Conservation (phyloP, 2,888 invertebrate genomes). For the Tetranychus piercei region DNA sequence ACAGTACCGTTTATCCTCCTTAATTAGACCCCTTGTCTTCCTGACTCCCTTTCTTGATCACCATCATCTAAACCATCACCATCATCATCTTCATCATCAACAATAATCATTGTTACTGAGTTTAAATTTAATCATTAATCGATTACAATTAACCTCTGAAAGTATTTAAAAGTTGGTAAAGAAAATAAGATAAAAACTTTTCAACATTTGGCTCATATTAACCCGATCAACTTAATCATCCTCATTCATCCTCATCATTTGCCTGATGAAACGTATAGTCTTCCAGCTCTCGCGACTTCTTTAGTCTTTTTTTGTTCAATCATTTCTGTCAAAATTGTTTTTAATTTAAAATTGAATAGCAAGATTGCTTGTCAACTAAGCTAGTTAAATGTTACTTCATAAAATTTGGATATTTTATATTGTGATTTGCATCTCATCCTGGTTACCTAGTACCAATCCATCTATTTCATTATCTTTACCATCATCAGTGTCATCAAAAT, state of each 20-base stretch:
- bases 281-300: not conserved
- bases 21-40: not conserved
- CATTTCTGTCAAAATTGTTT: not conserved
- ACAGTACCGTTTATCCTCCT: not conserved
- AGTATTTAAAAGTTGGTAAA: too few relatives aligned
- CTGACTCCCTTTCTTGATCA: not conserved
- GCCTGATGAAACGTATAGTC: not conserved
- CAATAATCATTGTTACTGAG: too few relatives aligned
- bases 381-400: not conserved
- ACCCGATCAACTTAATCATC: not conserved
- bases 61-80: not conserved
- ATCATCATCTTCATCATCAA: not conserved
- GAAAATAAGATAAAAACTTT: not conserved
- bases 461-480: not conserved
- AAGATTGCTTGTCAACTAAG: too few relatives aligned
- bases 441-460: not conserved
- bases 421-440: not conserved
- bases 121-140: too few relatives aligned
- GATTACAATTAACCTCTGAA: too few relatives aligned
- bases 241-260: not conserved
- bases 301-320: not conserved
- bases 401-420: not conserved
- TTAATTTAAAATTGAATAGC: not conserved
- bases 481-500: not conserved
- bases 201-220: not conserved